Base-by-base conservation (phyloP, 2,888 invertebrate species). In the Fabriciana adippe region DNA sequence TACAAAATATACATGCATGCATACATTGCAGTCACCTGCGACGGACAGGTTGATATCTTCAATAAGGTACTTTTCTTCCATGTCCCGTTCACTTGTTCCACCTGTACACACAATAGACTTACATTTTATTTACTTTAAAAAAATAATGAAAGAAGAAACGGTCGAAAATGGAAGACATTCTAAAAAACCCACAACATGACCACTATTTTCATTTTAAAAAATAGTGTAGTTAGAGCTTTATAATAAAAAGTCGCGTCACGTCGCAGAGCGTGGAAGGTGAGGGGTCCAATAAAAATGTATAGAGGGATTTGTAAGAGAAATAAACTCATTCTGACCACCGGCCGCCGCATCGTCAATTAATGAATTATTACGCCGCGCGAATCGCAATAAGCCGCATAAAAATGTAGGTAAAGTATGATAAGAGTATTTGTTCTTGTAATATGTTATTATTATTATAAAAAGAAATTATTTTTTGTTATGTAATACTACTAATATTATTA, bases 281-380 rank as follows among this genome's bases (percentile, higher is more conserved):
- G 82, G 84, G 81, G 79, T 66, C 90, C 90, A 92, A 91, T 92
- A 92, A 90, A 92, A 91, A 91, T 92, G 91, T 90, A 92, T 91
- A 85, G 90, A 85, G 80, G 91, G 91, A 89, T 91, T 90, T 89
- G 87, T 84, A 80, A 78, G 79, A 77, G 78, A 82, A 85, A 85
- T 85, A 85, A 85, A 86, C 84, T 80, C 75, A 76, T 78, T 76
- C 75, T 72, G 72, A 76, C 74, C 75, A 74, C 76, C 77, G 78
- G 74, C 76, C 76, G 77, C 76, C 79, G 78, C 80, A 79, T 78
- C 78, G 80, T 82, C 88, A 88, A 89, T 89, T 89, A 88, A 84
- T 81, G 79, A 84, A 83, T 84, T 85, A 87, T 83, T 84, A 80
- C 78, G 73, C 63, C 67, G 60, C 66, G 55, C 47, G 78, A 76